phyloP scores from a whole-genome alignment of 2,797 vertebrate genomes.

The Triplophysa yarkandensis region DNA sequence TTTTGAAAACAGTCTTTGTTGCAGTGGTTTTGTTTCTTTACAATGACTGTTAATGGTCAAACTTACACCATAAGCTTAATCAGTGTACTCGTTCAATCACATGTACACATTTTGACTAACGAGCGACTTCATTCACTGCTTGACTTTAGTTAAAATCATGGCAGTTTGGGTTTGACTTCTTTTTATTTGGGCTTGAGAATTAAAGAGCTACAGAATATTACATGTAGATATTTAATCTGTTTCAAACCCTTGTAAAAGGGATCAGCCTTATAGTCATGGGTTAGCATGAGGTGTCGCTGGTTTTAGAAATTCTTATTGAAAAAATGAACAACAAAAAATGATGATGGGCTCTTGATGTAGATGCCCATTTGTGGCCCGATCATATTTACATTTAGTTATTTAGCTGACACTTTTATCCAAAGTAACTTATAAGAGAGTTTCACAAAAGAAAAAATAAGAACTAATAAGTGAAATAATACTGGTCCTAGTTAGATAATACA shows the following conservation, averaged over 20 bases:
- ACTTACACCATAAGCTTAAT: background rate
- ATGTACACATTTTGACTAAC: background rate
- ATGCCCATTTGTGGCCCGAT: too few species aligned
- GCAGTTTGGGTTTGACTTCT: background rate
- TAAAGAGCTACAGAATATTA: background rate
- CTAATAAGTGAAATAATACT: too few species aligned
- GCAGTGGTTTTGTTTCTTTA: too few species aligned
- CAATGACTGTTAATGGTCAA: background rate
- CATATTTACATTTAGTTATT: too few species aligned
- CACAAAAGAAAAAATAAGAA: too few species aligned
- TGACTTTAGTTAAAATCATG: background rate
- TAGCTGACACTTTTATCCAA: too few species aligned
- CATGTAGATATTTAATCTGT: background rate
- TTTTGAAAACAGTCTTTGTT: too few species aligned
- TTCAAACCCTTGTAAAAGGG: slow-evolving; percentile 45
- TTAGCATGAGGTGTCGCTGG: background rate
- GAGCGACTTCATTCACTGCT: background rate
- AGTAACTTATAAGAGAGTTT: too few species aligned
- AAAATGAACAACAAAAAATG: too few species aligned
- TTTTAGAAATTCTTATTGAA: too few species aligned
- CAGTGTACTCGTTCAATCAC: background rate
- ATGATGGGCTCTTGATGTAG: too few species aligned
- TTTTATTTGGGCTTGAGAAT: slow-evolving; percentile 45
- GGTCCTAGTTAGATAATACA: too few species aligned
- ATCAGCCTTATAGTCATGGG: background rate